phyloP scores from a whole-genome alignment of 2,888 invertebrate genomes.

The Zygothrica quintamaculata region DNA sequence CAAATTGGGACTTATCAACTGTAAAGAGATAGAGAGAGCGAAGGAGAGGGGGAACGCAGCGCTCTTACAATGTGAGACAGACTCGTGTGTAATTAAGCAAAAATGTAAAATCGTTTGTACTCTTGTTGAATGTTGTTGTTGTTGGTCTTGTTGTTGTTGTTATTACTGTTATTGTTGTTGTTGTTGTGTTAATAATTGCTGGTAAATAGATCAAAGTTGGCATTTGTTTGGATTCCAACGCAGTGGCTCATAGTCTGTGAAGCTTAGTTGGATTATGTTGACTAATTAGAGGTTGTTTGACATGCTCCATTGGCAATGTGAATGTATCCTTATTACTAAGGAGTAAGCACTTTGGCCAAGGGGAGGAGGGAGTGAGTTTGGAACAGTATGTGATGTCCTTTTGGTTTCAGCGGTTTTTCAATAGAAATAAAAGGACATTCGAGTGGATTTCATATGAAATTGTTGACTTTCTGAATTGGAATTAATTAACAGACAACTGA shows the following conservation, averaged over 20 bases:
- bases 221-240: constrained; percentile 54
- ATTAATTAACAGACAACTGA: too few relatives aligned
- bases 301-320: constrained; percentile 55
- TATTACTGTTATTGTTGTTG: constrained; percentile 30
- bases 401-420: constrained; percentile 3
- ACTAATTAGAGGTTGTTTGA: constrained; percentile 65
- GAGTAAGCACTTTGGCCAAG: neutral
- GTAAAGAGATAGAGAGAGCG: too few relatives aligned
- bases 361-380: too few relatives aligned
- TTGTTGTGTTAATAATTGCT: constrained; percentile 70
- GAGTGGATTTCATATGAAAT: too few relatives aligned
- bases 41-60: too few relatives aligned
- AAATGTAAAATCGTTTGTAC: constrained; percentile 72
- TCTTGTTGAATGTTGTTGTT: constrained; percentile 18
- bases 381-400: constrained; percentile 6
- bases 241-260: constrained; percentile 8
- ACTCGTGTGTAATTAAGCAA: constrained; percentile 76
- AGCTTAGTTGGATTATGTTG: constrained; percentile 64
- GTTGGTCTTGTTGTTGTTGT: neutral
- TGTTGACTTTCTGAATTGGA: too few relatives aligned
- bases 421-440: neutral
- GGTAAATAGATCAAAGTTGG: constrained; percentile 78
- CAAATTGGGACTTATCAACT: neutral
- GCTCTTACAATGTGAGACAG: constrained; percentile 17
- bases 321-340: constrained; percentile 8